Conservation (phyloP, 2,888 invertebrate genomes). For the Sinhomidia bicolor region DNA sequence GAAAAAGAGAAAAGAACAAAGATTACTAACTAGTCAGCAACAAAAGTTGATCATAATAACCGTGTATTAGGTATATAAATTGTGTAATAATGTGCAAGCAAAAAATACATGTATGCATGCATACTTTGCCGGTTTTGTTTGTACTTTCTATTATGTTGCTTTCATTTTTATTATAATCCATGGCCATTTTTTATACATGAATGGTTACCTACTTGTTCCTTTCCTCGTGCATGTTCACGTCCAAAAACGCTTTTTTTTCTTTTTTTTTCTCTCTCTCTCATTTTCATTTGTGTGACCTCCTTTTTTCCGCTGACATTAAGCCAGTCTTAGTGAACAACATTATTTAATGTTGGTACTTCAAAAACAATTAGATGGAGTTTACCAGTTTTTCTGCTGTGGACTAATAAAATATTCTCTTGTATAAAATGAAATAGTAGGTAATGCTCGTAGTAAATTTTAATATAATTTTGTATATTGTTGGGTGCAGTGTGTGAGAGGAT, state of each 20-base stretch:
- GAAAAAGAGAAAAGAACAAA: constrained; percentile 50
- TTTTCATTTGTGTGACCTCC: constrained; percentile 12
- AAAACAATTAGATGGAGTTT: constrained; percentile 45
- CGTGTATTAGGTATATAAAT: neutral
- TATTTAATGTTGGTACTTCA: constrained; percentile 43
- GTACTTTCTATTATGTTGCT: no score
- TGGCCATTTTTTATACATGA: constrained; percentile 23
- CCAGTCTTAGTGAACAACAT: neutral
- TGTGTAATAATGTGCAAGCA: neutral
- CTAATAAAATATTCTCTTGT: constrained; percentile 29
- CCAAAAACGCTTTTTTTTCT: neutral
- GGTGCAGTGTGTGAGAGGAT: neutral
- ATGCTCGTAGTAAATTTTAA: neutral
- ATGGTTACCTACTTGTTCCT: neutral
- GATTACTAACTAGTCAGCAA: constrained; percentile 36
- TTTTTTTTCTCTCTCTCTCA: no score
- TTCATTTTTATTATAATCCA: constrained; percentile 37
- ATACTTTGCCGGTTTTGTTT: no score
- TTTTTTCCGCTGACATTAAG: constrained; percentile 29
- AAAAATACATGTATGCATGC: constrained; percentile 21
- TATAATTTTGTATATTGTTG: no score
- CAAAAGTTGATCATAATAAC: constrained; percentile 37
- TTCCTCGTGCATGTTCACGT: neutral
- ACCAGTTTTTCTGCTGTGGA: neutral
- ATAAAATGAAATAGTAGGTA: neutral